Percentiles rank a stretch among this genome's conserved stretches.
These are phyloP conservation scores for Cordilura impudica DNA, from an alignment of 2,888 invertebrate species.

Conservation along the genomic window DNA sequence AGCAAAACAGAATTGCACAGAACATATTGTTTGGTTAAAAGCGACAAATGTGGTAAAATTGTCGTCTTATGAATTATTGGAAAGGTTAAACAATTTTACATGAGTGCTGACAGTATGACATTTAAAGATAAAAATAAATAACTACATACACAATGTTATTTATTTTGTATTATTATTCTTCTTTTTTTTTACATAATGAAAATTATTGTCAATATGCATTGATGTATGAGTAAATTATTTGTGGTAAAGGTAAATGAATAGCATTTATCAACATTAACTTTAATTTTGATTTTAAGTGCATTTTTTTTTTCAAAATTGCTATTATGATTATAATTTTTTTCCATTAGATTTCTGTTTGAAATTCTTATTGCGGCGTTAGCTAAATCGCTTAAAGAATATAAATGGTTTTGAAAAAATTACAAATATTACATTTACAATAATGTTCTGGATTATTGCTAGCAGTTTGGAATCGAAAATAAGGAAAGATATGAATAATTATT, in stretches of 20 bases:
- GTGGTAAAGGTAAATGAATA: background rate
- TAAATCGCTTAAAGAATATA: too few relatives aligned
- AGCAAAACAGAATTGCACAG: background rate
- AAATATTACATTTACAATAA: too few relatives aligned
- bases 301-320: too few relatives aligned
- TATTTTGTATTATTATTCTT: background rate
- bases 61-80: constrained; percentile 48
- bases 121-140: constrained; percentile 27
- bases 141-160: constrained; percentile 4
- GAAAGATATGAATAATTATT: too few relatives aligned
- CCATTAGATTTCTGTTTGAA: too few relatives aligned
- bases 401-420: too few relatives aligned
- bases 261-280: background rate
- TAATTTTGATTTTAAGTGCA: background rate
- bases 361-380: too few relatives aligned
- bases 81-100: constrained; percentile 39
- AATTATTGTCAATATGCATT: constrained; percentile 30
- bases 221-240: constrained; percentile 14
- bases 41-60: constrained; percentile 36
- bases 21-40: constrained; percentile 17
- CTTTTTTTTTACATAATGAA: background rate
- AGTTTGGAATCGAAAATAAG: too few relatives aligned
- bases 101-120: constrained; percentile 45
- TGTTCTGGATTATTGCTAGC: too few relatives aligned
- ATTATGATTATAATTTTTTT: too few relatives aligned